Percentiles rank a stretch among this genome's conserved stretches.
These are phyloP conservation scores for Lithophane semibrunnea DNA, from an alignment of 2,888 invertebrate genomes.

Conservation along the genomic window DNA sequence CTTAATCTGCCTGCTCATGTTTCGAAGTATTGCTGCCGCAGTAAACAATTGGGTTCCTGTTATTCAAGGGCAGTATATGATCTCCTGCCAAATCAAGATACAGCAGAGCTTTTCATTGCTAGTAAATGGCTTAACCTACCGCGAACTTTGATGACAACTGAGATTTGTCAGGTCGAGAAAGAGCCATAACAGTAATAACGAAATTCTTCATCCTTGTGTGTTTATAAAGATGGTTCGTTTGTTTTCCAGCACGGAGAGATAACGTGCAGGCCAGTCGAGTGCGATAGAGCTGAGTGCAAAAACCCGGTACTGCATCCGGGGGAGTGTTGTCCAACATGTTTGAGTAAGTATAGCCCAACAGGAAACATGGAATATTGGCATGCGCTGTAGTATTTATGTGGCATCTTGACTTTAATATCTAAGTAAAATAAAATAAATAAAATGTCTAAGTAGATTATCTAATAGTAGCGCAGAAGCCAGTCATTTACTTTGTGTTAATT, in stretches of 20 bases:
- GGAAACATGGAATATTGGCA: neutral
- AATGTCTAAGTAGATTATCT: neutral
- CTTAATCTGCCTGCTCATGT: neutral
- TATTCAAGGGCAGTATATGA: neutral
- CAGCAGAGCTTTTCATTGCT: neutral
- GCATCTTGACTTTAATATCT: neutral
- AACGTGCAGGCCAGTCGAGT: constrained; percentile 95
- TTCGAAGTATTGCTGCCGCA: no score
- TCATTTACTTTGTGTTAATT: no score
- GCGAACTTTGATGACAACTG: neutral
- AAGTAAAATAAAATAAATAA: no score
- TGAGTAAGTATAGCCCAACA: constrained; percentile 91
- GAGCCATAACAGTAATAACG: neutral
- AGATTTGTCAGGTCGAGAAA: neutral
- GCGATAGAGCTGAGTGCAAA: constrained; percentile 94
- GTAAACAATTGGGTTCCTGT: neutral
- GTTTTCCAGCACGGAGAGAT: constrained; percentile 94
- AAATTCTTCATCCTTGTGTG: neutral
- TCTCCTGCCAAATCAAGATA: neutral
- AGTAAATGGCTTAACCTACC: neutral
- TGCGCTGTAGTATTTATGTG: neutral
- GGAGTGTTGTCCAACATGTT: constrained; percentile 96
- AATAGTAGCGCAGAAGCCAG: neutral
- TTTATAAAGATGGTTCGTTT: constrained; percentile 10
- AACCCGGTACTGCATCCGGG: constrained; percentile 94